Conservation (phyloP, 2,113 vertebrate species). For the Aix galericulata region DNA sequence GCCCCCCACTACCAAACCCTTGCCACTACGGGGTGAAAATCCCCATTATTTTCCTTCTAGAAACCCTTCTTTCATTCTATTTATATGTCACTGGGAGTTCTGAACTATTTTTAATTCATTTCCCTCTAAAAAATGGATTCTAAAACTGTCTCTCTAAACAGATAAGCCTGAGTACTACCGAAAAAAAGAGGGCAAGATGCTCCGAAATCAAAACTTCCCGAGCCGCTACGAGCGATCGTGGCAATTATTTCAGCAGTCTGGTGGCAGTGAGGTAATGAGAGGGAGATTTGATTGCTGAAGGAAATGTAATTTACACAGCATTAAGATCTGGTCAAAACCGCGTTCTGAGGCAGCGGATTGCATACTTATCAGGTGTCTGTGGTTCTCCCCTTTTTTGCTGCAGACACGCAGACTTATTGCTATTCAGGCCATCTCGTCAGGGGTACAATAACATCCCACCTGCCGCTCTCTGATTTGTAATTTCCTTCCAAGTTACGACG, state of each 20-base stretch:
- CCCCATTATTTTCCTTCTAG: background rate
- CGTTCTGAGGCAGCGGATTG: background rate
- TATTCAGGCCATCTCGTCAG: background rate
- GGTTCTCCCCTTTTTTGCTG: rapidly evolving
- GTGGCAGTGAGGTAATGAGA: constrained; percentile 30
- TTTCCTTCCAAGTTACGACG: background rate
- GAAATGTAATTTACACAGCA: constrained; percentile 51
- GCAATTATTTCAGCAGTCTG: background rate
- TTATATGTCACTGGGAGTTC: background rate
- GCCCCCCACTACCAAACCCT: background rate
- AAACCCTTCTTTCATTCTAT: background rate
- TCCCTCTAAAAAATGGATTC: background rate
- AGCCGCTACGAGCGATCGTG: background rate
- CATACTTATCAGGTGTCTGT: background rate
- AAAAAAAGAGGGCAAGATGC: background rate
- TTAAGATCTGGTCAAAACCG: constrained; percentile 14
- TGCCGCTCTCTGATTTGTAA: rapidly evolving
- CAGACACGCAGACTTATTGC: background rate
- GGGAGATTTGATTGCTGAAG: constrained; percentile 51
- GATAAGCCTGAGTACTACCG: background rate
- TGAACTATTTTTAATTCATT: background rate
- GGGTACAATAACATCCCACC: background rate
- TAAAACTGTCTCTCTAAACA: background rate
- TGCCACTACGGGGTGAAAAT: background rate
- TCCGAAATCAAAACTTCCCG: background rate